A percentile compares a stretch with the other conserved stretches of the same genome.
These are phyloP conservation scores for Eucriotettix oculatus DNA, from an alignment of 2,888 invertebrate species.

Conservation along the genomic window DNA sequence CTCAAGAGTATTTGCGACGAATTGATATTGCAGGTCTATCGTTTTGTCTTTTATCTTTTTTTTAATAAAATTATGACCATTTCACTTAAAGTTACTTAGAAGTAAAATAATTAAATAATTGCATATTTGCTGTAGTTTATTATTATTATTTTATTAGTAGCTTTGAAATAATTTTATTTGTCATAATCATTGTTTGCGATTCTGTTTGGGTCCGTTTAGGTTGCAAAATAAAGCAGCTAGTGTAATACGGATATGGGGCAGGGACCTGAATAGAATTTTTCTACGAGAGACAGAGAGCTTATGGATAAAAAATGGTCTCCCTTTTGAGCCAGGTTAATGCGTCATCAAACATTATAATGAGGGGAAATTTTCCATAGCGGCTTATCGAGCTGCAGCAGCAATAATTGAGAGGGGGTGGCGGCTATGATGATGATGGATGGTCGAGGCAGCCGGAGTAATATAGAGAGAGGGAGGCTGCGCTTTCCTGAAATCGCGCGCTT, in stretches of 20 bases:
- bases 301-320: background rate
- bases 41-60: too few relatives aligned
- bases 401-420: background rate
- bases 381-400: background rate
- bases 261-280: background rate
- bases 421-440: background rate
- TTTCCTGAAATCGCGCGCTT: too few relatives aligned
- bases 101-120: too few relatives aligned
- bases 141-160: too few relatives aligned
- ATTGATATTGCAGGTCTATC: too few relatives aligned
- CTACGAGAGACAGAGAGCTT: background rate
- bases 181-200: background rate
- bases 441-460: background rate
- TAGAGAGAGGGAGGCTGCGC: too few relatives aligned
- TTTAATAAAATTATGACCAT: too few relatives aligned
- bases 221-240: background rate
- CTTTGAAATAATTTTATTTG: too few relatives aligned
- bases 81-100: too few relatives aligned
- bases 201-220: too few relatives aligned
- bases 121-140: too few relatives aligned
- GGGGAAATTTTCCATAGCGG: slow-evolving; percentile 1
- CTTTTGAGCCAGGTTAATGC: slow-evolving; percentile 3
- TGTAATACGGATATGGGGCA: background rate
- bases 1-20: too few relatives aligned
- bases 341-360: slow-evolving; percentile 9